Evolutionary conservation across 2,888 invertebrate species (phyloP).

Genomic region (Leuctra nigra): DNA sequence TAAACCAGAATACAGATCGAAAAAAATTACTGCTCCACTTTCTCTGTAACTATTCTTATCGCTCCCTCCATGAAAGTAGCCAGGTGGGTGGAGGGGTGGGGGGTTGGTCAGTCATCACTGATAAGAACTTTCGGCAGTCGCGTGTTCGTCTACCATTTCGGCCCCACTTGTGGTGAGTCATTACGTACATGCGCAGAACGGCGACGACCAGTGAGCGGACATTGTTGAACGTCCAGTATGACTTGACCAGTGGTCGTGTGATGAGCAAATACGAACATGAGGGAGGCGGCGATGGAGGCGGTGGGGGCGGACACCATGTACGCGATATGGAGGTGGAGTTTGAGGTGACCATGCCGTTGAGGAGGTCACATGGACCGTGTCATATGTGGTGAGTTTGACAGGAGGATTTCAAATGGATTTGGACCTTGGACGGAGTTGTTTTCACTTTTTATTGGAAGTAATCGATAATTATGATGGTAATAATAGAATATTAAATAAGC

Average conservation of each 20-base stretch:
- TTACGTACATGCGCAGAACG: too few relatives aligned
- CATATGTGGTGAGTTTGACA: constrained; percentile 21
- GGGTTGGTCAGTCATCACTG: neutral
- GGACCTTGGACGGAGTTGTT: too few relatives aligned
- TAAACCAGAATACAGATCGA: too few relatives aligned
- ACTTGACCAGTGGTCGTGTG: neutral
- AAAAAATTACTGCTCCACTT: too few relatives aligned
- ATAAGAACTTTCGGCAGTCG: constrained; percentile 6
- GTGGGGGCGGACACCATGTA: constrained; percentile 7
- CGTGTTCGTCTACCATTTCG: neutral
- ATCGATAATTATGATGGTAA: too few relatives aligned
- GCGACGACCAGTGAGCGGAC: too few relatives aligned
- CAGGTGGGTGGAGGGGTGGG: too few relatives aligned
- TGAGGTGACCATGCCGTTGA: constrained; percentile 26
- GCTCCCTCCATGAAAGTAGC: too few relatives aligned
- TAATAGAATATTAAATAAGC: too few relatives aligned
- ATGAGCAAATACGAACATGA: neutral
- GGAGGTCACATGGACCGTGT: constrained; percentile 14
- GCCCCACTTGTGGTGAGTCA: neutral
- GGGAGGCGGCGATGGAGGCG: neutral
- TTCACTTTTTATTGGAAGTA: too few relatives aligned
- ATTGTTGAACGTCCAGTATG: too few relatives aligned
- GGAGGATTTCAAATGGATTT: neutral
- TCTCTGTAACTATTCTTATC: too few relatives aligned
- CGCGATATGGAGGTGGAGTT: constrained; percentile 24